Evolutionary conservation across 2,888 invertebrate species (phyloP).

Genomic region (Exephanes ischioxanthus): DNA sequence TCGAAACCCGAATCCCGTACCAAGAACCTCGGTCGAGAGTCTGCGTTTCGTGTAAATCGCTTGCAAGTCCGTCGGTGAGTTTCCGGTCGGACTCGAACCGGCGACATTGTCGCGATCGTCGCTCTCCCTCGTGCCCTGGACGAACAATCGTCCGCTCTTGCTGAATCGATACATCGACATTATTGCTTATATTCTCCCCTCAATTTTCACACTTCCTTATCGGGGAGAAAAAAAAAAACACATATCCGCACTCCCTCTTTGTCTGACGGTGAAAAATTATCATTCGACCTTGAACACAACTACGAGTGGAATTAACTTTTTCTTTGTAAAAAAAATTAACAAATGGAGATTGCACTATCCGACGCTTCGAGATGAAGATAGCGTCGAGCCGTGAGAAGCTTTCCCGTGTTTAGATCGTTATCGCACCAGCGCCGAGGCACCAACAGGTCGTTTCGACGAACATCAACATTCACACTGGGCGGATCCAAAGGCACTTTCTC

Average conservation of each 20-base stretch:
- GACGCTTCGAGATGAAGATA: constrained; percentile 52
- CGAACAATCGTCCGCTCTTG: constrained; percentile 91
- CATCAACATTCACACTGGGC: background rate
- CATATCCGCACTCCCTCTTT: constrained; percentile 31
- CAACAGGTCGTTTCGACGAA: background rate
- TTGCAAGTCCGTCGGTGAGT: constrained; percentile 87
- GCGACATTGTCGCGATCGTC: constrained; percentile 87
- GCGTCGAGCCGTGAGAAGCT: constrained; percentile 22
- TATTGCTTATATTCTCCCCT: constrained; percentile 49
- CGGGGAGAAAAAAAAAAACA: background rate
- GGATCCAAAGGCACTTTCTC: constrained; percentile 2
- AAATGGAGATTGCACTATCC: constrained; percentile 50
- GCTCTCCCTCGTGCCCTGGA: constrained; percentile 90
- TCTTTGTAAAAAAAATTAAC: constrained; percentile 1
- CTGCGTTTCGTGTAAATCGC: constrained; percentile 93
- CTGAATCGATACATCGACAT: constrained; percentile 94
- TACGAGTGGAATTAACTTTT: constrained; percentile 5
- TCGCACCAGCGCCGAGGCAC: constrained; percentile 27
- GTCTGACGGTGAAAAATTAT: background rate
- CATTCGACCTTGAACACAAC: constrained; percentile 2
- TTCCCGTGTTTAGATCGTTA: constrained; percentile 47
- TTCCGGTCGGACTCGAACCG: constrained; percentile 74
- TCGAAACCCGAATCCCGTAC: constrained; percentile 80
- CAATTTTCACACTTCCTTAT: constrained; percentile 7
- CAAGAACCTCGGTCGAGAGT: constrained; percentile 93